These are phyloP conservation scores for Nothoprocta perdicaria DNA, from an alignment of 2,113 vertebrate species.

Conservation along the genomic window DNA sequence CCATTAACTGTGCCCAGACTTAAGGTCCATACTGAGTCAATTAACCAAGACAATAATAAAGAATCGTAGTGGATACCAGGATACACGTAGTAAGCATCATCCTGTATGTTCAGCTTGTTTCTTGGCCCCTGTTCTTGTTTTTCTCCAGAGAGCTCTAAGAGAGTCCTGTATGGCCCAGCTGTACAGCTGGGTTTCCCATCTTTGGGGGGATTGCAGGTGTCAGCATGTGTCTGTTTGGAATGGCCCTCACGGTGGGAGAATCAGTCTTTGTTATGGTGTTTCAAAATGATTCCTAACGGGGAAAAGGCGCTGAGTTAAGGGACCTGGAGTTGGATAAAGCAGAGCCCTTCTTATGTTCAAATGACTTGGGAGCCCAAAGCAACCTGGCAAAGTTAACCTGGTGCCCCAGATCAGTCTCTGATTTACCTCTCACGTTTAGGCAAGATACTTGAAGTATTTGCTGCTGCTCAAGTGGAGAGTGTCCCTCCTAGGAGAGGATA, in stretches of 20 bases:
- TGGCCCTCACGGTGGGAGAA: rapidly evolving
- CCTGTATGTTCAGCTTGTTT: background rate
- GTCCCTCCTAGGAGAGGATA: background rate
- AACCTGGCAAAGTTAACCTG: background rate
- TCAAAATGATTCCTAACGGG: background rate
- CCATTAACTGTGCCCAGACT: background rate
- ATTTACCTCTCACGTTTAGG: background rate
- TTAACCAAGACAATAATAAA: background rate
- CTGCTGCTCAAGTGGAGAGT: background rate
- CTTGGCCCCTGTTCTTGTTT: background rate
- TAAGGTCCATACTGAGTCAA: background rate
- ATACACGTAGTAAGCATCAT: rapidly evolving
- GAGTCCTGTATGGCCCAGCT: background rate
- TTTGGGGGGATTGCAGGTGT: background rate
- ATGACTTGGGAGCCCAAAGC: background rate
- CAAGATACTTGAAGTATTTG: rapidly evolving
- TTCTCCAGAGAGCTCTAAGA: background rate
- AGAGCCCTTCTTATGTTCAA: background rate
- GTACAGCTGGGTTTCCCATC: background rate
- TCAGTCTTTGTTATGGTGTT: background rate
- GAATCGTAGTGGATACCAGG: background rate
- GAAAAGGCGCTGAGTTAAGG: background rate
- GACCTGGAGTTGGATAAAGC: background rate
- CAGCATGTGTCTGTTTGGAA: background rate
- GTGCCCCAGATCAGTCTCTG: background rate